These are phyloP conservation scores for Caenorhabditis imperialis DNA, from an alignment of 2,888 invertebrate species.

Conservation along the genomic window DNA sequence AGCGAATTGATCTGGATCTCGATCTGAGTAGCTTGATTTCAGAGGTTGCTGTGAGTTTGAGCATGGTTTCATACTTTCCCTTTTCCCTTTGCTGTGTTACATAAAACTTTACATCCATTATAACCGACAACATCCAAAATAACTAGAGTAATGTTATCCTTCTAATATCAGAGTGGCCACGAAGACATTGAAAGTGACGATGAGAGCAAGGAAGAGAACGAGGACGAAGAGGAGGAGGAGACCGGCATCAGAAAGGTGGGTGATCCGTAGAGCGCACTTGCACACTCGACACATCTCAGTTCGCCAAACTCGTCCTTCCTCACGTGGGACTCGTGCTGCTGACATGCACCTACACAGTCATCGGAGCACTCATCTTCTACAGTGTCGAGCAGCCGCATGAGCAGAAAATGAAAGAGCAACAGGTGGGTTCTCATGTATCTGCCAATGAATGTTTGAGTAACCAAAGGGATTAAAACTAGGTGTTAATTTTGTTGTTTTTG, in stretches of 20 bases:
- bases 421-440: no score
- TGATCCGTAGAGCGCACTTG: not conserved
- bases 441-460: no score
- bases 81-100: slow-evolving; percentile 15
- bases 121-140: not conserved
- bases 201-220: slow-evolving; percentile 60
- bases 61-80: slow-evolving; percentile 1
- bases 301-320: slow-evolving; percentile 77
- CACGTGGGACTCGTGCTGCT: slow-evolving; percentile 78
- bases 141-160: slow-evolving; percentile 2
- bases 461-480: no score
- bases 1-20: slow-evolving; percentile 19
- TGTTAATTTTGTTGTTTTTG: no score
- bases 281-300: slow-evolving; percentile 61
- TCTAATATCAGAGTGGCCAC: slow-evolving; percentile 59
- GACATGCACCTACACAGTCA: slow-evolving; percentile 76
- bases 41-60: slow-evolving; percentile 39
- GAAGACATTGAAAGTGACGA: slow-evolving; percentile 59
- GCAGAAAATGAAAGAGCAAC: slow-evolving; percentile 64
- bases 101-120: slow-evolving; percentile 7
- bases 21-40: slow-evolving; percentile 48
- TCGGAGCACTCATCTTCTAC: slow-evolving; percentile 77
- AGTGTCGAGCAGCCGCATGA: slow-evolving; percentile 77
- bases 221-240: slow-evolving; percentile 68
- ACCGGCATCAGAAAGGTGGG: slow-evolving; percentile 68